Percentiles rank a stretch among this genome's conserved stretches.
phyloP scores from a whole-genome alignment of 2,113 vertebrate species.

The Oreochromis aureus region DNA sequence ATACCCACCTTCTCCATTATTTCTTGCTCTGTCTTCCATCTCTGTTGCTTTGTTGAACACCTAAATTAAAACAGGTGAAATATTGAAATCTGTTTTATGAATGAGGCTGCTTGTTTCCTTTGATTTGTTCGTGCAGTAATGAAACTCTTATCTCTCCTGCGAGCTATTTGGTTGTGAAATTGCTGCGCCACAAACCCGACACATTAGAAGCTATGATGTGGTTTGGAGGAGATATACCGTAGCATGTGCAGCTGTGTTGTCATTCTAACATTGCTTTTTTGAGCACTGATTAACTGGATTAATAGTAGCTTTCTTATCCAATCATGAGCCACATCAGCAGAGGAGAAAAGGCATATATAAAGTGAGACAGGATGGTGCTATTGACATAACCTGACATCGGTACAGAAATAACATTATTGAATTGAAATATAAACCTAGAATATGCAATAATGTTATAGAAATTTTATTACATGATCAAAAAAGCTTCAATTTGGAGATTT shows the following conservation, averaged over 20 bases:
- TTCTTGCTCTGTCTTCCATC: slow-evolving; percentile 52
- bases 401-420: neutral
- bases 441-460: neutral
- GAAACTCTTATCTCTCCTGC: slow-evolving; percentile 68
- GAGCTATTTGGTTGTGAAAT: slow-evolving; percentile 73
- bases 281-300: slow-evolving; percentile 27
- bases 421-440: neutral
- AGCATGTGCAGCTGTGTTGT: slow-evolving; percentile 45
- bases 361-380: neutral
- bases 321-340: neutral
- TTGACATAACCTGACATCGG: neutral
- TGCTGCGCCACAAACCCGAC: slow-evolving; percentile 61
- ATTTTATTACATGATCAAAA: neutral
- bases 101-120: slow-evolving; percentile 65
- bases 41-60: slow-evolving; percentile 63
- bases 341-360: neutral
- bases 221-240: slow-evolving; percentile 47
- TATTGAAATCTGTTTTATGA: slow-evolving; percentile 69
- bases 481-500: neutral
- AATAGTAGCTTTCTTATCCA: slow-evolving; percentile 8
- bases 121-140: slow-evolving; percentile 70
- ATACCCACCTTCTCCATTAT: slow-evolving; percentile 55
- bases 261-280: slow-evolving; percentile 36
- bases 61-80: slow-evolving; percentile 72
- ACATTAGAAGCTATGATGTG: slow-evolving; percentile 66